Evolutionary conservation across 1,140 invertebrate species (phyloP), one percentile per base, ranked within the genome.

Genomic region (Stenopsyche tienmushanensis): DNA sequence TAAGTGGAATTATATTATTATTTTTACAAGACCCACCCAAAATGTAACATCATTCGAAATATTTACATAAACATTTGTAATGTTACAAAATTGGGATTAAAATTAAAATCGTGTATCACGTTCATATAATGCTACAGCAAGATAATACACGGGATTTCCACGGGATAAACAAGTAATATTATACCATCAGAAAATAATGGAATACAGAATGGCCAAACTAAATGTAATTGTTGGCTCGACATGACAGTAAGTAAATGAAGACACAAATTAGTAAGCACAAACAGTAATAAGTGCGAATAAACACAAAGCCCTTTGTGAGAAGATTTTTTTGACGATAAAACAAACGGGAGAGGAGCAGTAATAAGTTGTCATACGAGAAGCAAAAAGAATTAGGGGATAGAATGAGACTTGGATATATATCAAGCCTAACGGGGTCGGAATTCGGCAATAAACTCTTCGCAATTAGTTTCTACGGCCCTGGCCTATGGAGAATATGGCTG

Each of bases 361-460:
- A 69, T 69, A 69, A 65, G 62, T 69, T 69, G 62, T 69, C 66
- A 69, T 69, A 65, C 34, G 57, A 50, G 21, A 53, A 52, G 47
- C 34, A 49, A 26, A 59, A 52, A 60, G 66, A 65, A 65, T 62
- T 65, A 63, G 23, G 62, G 29, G 29, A 62, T 26, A 41, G 29
- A 52, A 52, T 25, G 57, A 47, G 55, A 53, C 17, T 52, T 20
- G 50, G 66, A 69, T 57, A 69, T 67, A 64, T 69, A 65, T 65
- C 62, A 65, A 59, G 58, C 49, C 29, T 47, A 62, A 68, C 57
- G 57, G 60, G 62, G 24, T 23, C 49, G 67, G 67, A 69, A 69
- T 69, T 63, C 53, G 25, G 63, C 63, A 69, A 69, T 69, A 69
- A 69, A 69, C 67, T 62, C 29, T 54, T 47, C 25, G 58, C 67